Conservation (phyloP, 2,797 vertebrate genomes). For the Craterocephalus amniculus region DNA sequence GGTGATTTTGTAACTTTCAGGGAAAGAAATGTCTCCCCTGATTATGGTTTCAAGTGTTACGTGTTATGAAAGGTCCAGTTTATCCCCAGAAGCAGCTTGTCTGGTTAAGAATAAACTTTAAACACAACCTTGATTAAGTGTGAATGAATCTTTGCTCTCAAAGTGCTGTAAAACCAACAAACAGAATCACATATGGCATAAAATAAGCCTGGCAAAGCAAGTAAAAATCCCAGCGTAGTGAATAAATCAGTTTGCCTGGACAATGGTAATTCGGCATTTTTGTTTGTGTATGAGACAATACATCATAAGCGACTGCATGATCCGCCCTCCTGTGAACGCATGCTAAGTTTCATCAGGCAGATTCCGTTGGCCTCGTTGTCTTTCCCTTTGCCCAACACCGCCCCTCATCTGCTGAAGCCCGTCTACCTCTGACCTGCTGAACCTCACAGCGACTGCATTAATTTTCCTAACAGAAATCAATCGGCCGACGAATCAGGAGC, state of each 20-base stretch:
- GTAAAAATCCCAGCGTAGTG: constrained; percentile 21
- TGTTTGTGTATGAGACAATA: constrained; percentile 58
- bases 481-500: constrained; percentile 55
- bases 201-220: constrained; percentile 49
- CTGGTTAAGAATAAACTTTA: neutral
- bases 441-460: constrained; percentile 72
- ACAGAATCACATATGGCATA: constrained; percentile 11
- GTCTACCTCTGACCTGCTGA: constrained; percentile 74
- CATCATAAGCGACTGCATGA: constrained; percentile 60
- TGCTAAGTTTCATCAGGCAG: constrained; percentile 70
- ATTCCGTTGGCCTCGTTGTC: constrained; percentile 31
- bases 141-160: constrained; percentile 16
- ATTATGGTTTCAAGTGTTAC: constrained; percentile 2
- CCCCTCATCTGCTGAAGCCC: constrained; percentile 71
- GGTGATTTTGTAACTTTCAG: constrained; percentile 8
- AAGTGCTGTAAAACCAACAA: constrained; percentile 14
- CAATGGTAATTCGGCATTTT: constrained; percentile 63
- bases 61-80: constrained; percentile 13
- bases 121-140: constrained; percentile 13
- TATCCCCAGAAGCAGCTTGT: neutral
- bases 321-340: constrained; percentile 58
- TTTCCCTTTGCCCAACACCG: constrained; percentile 43
- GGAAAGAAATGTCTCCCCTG: neutral
- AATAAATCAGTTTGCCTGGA: constrained; percentile 36
- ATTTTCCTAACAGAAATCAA: constrained; percentile 82